Percentiles rank a stretch among this genome's conserved stretches.
Conservation (phyloP, 2,113 vertebrate genomes). For the Pygathrix nemaeus region DNA sequence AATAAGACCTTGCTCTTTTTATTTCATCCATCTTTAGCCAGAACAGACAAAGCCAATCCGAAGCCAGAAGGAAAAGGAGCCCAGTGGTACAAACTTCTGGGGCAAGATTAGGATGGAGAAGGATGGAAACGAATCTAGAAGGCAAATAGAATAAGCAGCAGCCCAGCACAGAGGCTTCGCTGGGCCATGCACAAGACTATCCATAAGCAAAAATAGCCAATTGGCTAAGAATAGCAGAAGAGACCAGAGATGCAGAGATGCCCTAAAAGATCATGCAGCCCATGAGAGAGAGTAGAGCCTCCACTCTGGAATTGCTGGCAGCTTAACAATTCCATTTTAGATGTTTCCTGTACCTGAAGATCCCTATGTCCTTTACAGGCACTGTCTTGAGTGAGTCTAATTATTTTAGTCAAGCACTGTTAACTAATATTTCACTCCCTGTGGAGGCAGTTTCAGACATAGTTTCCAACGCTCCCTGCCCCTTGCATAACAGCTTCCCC, state of each 20-base stretch:
- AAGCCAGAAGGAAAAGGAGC: background rate
- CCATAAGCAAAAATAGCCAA: background rate
- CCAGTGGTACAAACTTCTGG: background rate
- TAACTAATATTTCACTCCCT: background rate
- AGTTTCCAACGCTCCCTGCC: background rate
- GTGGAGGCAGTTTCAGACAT: background rate
- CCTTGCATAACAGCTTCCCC: background rate
- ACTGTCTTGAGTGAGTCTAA: background rate
- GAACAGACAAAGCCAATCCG: background rate
- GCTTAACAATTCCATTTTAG: background rate
- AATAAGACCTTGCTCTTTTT: background rate
- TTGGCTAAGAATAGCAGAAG: no score
- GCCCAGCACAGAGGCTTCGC: background rate
- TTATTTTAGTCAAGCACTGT: background rate
- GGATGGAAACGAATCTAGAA: background rate
- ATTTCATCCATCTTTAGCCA: background rate
- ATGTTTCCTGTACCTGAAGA: background rate
- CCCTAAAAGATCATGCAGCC: background rate
- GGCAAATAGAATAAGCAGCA: background rate
- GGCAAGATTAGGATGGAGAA: background rate
- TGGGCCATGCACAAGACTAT: background rate
- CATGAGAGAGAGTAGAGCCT: background rate
- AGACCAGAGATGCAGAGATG: background rate
- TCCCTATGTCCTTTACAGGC: background rate
- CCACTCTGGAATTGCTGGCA: background rate